Evolutionary conservation across 2,888 invertebrate genomes (phyloP), one percentile per base, ranked within the genome.

Genomic region (Neuroscelio doddi): DNA sequence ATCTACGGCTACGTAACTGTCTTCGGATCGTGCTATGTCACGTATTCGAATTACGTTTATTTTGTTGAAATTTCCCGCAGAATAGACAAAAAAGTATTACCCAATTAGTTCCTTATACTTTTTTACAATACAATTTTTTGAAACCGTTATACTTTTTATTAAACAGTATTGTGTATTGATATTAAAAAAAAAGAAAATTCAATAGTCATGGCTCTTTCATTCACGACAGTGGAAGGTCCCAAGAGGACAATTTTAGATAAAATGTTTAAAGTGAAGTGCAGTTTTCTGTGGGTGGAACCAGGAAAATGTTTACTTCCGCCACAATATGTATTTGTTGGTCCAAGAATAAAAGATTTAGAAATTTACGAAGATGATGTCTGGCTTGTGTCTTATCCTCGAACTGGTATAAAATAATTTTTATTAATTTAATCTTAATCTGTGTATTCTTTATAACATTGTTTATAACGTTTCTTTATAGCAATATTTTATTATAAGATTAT

Each of bases 301-400:
- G 91, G 93, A 0, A 86, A 88, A 51, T 90, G 91, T 63, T 85
- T 93, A 14, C 79, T 94, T 64, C 93, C 94, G 0, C 88, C 90
- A 0, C 89, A 90, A 73, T 94, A 89, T 74, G 86, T 88, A 72
- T 88, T 89, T 9, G 88, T 92, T 27, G 92, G 90, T 0, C 89
- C 90, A 70, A 88, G 89, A 70, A 92, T 94, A 55, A 82, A 91
- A 56, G 89, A 92, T 53, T 88, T 94, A 80, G 87, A 91, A 51
- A 89, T 95, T 1, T 86, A 90, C 50, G 87, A 90, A 1, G 91
- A 91, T 71, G 96, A 96, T 80, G 89, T 94, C 0, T 95, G 95
- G 92, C 87, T 96, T 82, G 89, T 93, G 38, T 95, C 95, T 7
- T 95, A 92, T 86, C 96, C 96, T 0, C 89, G 96, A 76, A 94